Evolutionary conservation across 2,797 vertebrate species (phyloP), one percentile per base, ranked within the genome.

Genomic region (Eupleurogrammus muticus): DNA sequence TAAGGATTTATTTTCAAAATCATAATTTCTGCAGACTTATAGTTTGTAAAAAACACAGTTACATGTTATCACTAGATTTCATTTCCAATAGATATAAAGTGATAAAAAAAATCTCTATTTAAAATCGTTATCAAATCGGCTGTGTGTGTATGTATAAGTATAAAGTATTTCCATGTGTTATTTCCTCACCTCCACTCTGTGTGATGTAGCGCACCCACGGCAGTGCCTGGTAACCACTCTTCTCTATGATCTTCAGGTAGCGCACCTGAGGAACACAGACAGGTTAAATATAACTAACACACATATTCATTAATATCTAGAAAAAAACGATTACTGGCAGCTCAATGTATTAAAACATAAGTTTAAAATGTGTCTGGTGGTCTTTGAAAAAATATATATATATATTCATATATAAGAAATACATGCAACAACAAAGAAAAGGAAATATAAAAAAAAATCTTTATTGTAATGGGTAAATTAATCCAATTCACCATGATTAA

Each of bases 181-280:
- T n/a, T n/a, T 66, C 92, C 92, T 93, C 75, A 95, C 94, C 94
- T 92, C 94, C 94, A 63, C 94, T 95, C 77, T 95, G 94, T 46
- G 95, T 95, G 75, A 95, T 95, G 82, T 95, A 95, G 65, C 95
- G 93, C 46, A 95, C 95, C 95, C 94, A 95, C 4, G 95, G 95
- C 65, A 95, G 83, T 0, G 95, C 95, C 62, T 95, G 93, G 82
- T 95, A 95, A 44, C 95, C 95, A 13, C 93, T 95, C 90, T 95
- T 95, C 87, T 95, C 95, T 62, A 95, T 95, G 72, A 95, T 95
- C 87, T 95, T 95, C 24, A 95, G 86, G 85, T 95, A 95, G 70
- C 95, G 93, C 36, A 95, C 95, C 95, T 95, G 65, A 32, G 35
- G 52, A 85, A 49, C 35, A 81, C 34, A n/a, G n/a, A 80, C 42